Base-by-base conservation (phyloP, 2,888 invertebrate genomes). In the Drosophila borborema region DNA sequence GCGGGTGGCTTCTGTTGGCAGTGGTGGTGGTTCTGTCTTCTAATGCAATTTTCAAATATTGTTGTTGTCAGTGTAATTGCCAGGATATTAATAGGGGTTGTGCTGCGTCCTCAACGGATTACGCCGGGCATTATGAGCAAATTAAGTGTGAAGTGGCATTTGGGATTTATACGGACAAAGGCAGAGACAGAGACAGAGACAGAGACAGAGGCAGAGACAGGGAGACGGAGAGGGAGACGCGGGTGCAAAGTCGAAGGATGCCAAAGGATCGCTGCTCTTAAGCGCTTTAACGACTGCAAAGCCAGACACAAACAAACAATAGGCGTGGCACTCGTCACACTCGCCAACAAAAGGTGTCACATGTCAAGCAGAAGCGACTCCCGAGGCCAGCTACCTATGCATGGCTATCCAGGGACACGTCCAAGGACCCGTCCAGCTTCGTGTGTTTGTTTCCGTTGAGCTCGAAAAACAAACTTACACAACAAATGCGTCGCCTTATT, bases 111-210 rank as follows among this genome's bases (percentile, higher is more conserved):
- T 82, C 55, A 77, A 84, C 74, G 82, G 91, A 84, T 91, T 91
- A 91, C 80, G 84, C 72, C 40, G 86, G 80, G 90, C 86, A 91
- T 91, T 91, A 90, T 87, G 84, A 90, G 80, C 83, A 91, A 91
- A 91, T 91, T 91, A 91, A 91, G 91, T 91, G 91, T 91, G 91
- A 91, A 91, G 89, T 91, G 90, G 81, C 84, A 89, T 89, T 89
- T 86, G 81, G 76, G 88, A 87, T 75, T 86, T 86, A 75, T 68
- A 40, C 62, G 72, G 41, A 79, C 62, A 40, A 14, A 43, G 31
- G 59, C 20, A 40, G 28, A 23, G n/a, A 28, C 5, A 34, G 38
- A 41, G 45, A 23, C 36, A 45, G 20, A 53, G 48, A 23, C 3
- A 45, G 34, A 23, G 18, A 20, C 20, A 20, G 1, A 28, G 38